These are phyloP conservation scores for Drosophila repletoides DNA, from an alignment of 1,140 invertebrate species.

Conservation along the genomic window DNA sequence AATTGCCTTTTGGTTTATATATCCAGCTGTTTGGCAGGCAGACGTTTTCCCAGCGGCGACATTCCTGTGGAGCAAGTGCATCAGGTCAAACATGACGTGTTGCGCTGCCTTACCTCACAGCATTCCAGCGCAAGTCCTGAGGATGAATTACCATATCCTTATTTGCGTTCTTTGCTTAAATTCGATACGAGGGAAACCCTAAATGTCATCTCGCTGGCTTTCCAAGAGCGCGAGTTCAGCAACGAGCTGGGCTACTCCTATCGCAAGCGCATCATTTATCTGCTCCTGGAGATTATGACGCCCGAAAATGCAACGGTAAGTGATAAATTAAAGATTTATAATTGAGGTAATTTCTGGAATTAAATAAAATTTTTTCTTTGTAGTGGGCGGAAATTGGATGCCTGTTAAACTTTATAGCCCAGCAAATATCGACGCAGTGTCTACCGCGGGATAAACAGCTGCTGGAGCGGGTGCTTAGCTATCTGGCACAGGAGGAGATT, in stretches of 20 bases:
- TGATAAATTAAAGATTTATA: slow-evolving; percentile 22
- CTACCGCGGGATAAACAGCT: slow-evolving; percentile 81
- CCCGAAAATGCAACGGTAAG: slow-evolving; percentile 87
- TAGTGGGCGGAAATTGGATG: slow-evolving; percentile 84
- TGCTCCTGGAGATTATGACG: slow-evolving; percentile 90
- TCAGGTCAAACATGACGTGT: slow-evolving; percentile 90
- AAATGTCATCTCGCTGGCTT: slow-evolving; percentile 94
- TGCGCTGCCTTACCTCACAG: slow-evolving; percentile 85
- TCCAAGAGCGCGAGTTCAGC: slow-evolving; percentile 92
- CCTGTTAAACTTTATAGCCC: slow-evolving; percentile 83
- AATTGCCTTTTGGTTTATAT: slow-evolving; percentile 96
- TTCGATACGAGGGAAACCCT: slow-evolving; percentile 95
- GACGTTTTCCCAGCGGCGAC: slow-evolving; percentile 94
- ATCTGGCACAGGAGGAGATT: slow-evolving; percentile 82
- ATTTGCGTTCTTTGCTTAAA: slow-evolving; percentile 90
- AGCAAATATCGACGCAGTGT: slow-evolving; percentile 83
- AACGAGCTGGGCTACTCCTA: slow-evolving; percentile 89
- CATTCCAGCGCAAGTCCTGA: slow-evolving; percentile 88
- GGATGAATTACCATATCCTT: slow-evolving; percentile 89
- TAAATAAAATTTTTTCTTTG: not conserved
- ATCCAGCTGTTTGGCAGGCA: slow-evolving; percentile 95
- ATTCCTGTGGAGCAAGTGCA: slow-evolving; percentile 88
- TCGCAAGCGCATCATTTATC: slow-evolving; percentile 91
- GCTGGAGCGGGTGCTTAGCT: slow-evolving; percentile 82
- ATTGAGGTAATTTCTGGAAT: too few species aligned